Evolutionary conservation across 2,113 vertebrate genomes (phyloP), one percentile per base, ranked within the genome.

Genomic region (Gallinago undulata): DNA sequence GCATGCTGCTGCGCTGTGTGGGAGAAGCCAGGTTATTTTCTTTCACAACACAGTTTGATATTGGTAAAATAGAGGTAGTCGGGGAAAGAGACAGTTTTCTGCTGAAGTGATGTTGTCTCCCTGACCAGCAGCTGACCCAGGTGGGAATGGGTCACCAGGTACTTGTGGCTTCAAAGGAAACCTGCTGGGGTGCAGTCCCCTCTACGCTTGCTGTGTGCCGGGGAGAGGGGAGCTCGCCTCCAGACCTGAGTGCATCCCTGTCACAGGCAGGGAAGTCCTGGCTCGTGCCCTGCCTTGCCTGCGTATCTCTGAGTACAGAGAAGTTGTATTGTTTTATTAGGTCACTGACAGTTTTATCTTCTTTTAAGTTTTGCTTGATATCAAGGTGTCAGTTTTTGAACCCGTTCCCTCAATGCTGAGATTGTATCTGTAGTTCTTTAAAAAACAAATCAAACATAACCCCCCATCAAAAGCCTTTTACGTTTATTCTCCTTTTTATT

Each of bases 191-290:
- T 6, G 7, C 13, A 24, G 25, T 94, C 18, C 23, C 21, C 43
- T 45, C 41, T 4, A 7, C 3, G 1, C 30, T 13, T 11, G 53
- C 43, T 0, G 0, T 19, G 5, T 31, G 30, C 70, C 0, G 4
- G 28, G n/a, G 19, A 73, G 22, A 37, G 28, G 68, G 16, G 60
- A 19, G 19, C 53, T n/a, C 1, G 2, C 3, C 0, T 10, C 66
- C n/a, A 9, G 37, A 23, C 10, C 35, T 0, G 0, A 23, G 15
- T 5, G 43, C 1, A 3, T 33, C 19, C 5, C 11, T 5, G 13
- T 47, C 1, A 6, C 45, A 50, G 79, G 33, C 41, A 37, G 63
- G 14, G 35, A 51, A 45, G 8, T 48, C 47, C 51, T 50, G 60
- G 31, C 56, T 74, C 0, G 0, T 63, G 31, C 37, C 31, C 41